Evolutionary conservation across 1,140 invertebrate genomes (phyloP), one percentile per base, ranked within the genome.

Genomic region (Brachionus rubens): DNA sequence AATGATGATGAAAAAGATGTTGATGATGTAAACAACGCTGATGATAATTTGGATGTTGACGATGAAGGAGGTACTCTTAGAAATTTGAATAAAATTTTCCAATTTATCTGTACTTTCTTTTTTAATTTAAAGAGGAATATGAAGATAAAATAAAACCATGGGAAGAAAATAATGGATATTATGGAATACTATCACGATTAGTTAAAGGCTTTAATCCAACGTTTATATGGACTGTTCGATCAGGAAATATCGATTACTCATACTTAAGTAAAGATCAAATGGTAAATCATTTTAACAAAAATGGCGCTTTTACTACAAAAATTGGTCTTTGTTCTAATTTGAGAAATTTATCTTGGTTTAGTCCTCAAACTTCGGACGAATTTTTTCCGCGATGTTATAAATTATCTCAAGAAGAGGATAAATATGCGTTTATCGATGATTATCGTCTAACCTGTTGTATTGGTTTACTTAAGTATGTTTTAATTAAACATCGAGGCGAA

Each of bases 271-370:
- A 87, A 77, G 88, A 89, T 14, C 90, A 90, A 79, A 85, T 90
- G 47, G 88, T 91, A 62, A 91, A 90, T 81, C 86, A 91, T 80
- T 94, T 91, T 82, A 89, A 88, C 76, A 89, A 90, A 78, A 91
- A 91, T 76, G 82, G 82, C 0, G 88, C 89, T 59, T 95, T 94
- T 81, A 93, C 92, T 1, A 93, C 92, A 0, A 95, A 95, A 87
- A 81, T 83, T 79, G 83, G 93, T 33, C 84, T 96, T 26, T 91
- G 91, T 78, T 87, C 89, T 6, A 90, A 90, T 77, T 85, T 95
- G 46, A 89, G 90, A 72, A 91, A 94, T 84, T 90, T 93, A 83
- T 90, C 92, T 80, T 95, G 93, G 92, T 92, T 90, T 78, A 91
- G 94, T 80, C 89, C 90, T 30, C 90, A 90, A 19, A 88, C 91